These are phyloP conservation scores for Leucopsar rothschildi DNA, from an alignment of 2,113 vertebrate genomes.

Conservation along the genomic window DNA sequence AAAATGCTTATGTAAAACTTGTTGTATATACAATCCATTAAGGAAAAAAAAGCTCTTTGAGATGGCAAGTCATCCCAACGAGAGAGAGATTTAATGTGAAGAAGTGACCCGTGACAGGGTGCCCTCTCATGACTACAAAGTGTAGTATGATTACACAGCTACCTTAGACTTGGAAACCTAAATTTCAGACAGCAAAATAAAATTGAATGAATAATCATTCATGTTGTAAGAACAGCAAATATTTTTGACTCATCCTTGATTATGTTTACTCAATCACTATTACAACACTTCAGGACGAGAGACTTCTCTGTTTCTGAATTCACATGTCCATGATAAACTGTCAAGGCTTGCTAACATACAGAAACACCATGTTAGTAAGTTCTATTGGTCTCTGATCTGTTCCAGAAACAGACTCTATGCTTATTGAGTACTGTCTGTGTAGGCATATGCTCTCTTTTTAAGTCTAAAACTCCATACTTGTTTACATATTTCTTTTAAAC, in stretches of 20 bases:
- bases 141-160: neutral
- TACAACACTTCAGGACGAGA: neutral
- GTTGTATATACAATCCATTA: neutral
- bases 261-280: neutral
- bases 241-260: neutral
- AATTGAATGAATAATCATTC: neutral
- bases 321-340: neutral
- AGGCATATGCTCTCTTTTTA: neutral
- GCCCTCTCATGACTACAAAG: neutral
- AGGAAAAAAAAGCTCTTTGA: neutral
- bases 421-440: neutral
- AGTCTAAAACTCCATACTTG: neutral
- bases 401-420: neutral
- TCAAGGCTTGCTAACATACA: neutral
- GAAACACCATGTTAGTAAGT: neutral
- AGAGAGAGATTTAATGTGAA: neutral
- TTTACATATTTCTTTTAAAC: neutral
- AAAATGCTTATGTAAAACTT: neutral
- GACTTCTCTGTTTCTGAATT: neutral
- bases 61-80: neutral
- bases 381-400: neutral
- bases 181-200: neutral
- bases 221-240: neutral
- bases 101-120: neutral
- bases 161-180: neutral